These are phyloP conservation scores for Oxytorus armatus DNA, from an alignment of 2,888 invertebrate species.

Conservation along the genomic window DNA sequence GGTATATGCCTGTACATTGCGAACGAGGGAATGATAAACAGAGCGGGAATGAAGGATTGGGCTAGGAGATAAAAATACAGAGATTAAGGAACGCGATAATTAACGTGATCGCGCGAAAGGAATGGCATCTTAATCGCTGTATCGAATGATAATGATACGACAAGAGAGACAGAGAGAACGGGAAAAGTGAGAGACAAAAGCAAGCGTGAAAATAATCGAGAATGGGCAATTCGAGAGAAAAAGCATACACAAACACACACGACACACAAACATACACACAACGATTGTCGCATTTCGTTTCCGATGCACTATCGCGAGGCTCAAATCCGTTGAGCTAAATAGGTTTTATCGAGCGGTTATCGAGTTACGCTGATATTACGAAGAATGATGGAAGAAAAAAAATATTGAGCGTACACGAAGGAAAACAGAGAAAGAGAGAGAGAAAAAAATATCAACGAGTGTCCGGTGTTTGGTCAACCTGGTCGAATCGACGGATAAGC, in stretches of 20 bases:
- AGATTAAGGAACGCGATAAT: background rate
- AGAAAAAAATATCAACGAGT: conserved; percentile 77
- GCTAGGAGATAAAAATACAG: background rate
- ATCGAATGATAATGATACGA: background rate
- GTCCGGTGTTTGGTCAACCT: conserved; percentile 75
- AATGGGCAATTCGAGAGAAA: conserved; percentile 9
- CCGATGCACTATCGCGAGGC: background rate
- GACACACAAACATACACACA: too few species aligned
- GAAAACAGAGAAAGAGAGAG: background rate
- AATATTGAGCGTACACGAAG: background rate
- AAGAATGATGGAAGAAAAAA: background rate
- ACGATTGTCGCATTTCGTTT: conserved; percentile 11
- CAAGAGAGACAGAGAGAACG: background rate
- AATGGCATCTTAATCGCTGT: background rate
- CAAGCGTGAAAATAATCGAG: background rate
- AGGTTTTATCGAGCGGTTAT: background rate
- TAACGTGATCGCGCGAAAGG: too few species aligned
- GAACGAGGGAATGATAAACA: background rate
- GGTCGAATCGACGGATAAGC: conserved; percentile 69
- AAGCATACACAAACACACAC: too few species aligned
- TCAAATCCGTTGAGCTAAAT: background rate
- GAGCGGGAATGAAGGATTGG: background rate
- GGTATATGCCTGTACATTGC: too few species aligned
- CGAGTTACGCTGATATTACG: conserved; percentile 1
- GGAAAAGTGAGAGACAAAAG: background rate